A percentile compares a stretch with the other conserved stretches of the same genome.
Evolutionary conservation across 2,797 vertebrate genomes (phyloP).

Genomic region (Poeciliopsis gracilis): DNA sequence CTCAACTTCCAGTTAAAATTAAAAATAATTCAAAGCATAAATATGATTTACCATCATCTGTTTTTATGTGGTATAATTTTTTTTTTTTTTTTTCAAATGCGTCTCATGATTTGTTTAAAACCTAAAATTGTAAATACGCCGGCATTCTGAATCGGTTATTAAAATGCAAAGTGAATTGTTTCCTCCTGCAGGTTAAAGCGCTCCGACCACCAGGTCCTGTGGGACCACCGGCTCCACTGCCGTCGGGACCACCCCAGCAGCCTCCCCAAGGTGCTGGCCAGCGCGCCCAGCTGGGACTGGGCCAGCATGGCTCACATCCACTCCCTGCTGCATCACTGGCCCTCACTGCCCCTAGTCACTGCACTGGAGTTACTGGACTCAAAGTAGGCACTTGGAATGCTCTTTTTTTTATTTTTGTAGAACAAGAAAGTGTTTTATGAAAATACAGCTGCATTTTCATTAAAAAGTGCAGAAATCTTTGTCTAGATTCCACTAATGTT

Average conservation of each 20-base stretch:
- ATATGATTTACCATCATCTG: neutral
- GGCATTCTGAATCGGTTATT: neutral
- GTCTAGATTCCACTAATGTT: too few species aligned
- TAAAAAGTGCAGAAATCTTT: too few species aligned
- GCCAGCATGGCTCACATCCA: slow-evolving; percentile 91
- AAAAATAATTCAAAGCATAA: too few species aligned
- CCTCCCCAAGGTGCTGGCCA: slow-evolving; percentile 92
- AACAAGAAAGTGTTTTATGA: too few species aligned
- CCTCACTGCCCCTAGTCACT: slow-evolving; percentile 86
- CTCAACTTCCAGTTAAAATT: neutral
- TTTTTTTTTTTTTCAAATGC: neutral
- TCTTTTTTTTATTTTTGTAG: too few species aligned
- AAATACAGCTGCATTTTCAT: too few species aligned
- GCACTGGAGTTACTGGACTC: slow-evolving; percentile 94
- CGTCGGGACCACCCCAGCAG: slow-evolving; percentile 80
- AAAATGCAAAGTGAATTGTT: neutral
- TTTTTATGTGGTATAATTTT: too few species aligned
- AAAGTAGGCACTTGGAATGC: slow-evolving; percentile 80
- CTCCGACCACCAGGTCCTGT: slow-evolving; percentile 92
- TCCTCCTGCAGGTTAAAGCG: slow-evolving; percentile 84
- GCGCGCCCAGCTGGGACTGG: slow-evolving; percentile 95
- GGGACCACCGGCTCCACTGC: slow-evolving; percentile 92
- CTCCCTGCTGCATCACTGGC: slow-evolving; percentile 88
- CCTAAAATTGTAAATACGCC: neutral
- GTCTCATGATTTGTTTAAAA: neutral